These are phyloP conservation scores for Monochamus alternatus DNA, from an alignment of 2,888 invertebrate genomes.

Conservation along the genomic window DNA sequence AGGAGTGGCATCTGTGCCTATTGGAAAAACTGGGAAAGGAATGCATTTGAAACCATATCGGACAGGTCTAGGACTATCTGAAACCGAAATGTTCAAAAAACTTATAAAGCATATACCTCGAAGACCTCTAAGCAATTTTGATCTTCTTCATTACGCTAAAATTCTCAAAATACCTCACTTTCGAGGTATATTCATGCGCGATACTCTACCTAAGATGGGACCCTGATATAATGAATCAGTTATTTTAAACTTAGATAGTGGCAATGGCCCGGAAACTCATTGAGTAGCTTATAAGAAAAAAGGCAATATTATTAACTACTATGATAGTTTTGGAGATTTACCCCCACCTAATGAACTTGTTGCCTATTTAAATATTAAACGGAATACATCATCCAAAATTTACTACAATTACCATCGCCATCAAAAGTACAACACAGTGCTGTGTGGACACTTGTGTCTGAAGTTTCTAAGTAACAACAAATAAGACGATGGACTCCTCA, in stretches of 20 bases:
- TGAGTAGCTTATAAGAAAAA: constrained; percentile 34
- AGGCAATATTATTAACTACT: constrained; percentile 12
- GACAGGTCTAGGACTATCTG: neutral
- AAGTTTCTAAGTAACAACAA: neutral
- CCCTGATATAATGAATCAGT: constrained; percentile 2
- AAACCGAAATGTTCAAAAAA: neutral
- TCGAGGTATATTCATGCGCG: constrained; percentile 22
- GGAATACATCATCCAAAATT: neutral
- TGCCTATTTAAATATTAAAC: constrained; percentile 19
- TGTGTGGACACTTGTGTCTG: constrained; percentile 6
- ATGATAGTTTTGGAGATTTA: constrained; percentile 36
- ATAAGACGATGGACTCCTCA: neutral
- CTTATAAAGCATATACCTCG: neutral
- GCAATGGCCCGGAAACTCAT: constrained; percentile 32
- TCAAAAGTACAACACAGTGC: neutral
- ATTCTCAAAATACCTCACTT: no score
- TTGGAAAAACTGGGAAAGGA: constrained; percentile 5
- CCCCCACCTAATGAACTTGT: constrained; percentile 25
- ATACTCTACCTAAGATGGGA: constrained; percentile 16
- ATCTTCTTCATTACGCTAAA: neutral
- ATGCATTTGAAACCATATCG: neutral
- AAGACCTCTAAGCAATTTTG: neutral
- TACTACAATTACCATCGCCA: constrained; percentile 4
- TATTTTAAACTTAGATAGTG: constrained; percentile 2
- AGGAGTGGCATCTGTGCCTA: constrained; percentile 49